Percentiles rank a stretch among this genome's conserved stretches.
phyloP scores from a whole-genome alignment of 2,113 vertebrate species.

The Heterotilapia buettikoferi region DNA sequence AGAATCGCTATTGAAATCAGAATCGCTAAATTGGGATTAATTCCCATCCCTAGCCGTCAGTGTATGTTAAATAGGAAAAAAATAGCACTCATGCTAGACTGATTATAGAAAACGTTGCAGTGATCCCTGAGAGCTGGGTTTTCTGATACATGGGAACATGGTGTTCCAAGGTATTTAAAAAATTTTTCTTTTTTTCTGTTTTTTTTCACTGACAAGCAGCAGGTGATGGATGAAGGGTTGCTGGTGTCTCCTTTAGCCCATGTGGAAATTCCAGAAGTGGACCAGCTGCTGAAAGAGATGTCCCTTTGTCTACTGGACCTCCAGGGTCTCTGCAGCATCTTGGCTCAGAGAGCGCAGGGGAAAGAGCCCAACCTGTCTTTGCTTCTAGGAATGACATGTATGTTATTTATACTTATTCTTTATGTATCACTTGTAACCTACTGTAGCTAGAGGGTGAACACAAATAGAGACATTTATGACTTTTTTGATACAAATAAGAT shows the following conservation, averaged over 20 bases:
- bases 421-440: background rate
- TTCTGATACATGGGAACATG: background rate
- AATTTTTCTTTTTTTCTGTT: background rate
- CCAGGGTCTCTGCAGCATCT: constrained; percentile 89
- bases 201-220: constrained; percentile 69
- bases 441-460: background rate
- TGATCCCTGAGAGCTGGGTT: background rate
- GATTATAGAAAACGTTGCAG: background rate
- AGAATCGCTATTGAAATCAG: background rate
- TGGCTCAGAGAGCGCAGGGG: constrained; percentile 87
- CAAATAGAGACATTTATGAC: background rate
- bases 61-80: background rate
- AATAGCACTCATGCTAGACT: background rate
- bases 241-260: constrained; percentile 34
- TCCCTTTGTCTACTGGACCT: constrained; percentile 89
- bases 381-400: constrained; percentile 91
- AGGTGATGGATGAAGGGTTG: constrained; percentile 65
- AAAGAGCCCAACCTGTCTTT: constrained; percentile 92
- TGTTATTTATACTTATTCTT: constrained; percentile 13
- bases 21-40: background rate
- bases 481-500: background rate
- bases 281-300: constrained; percentile 88
- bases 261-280: constrained; percentile 71
- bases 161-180: background rate
- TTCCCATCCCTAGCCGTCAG: background rate